Conservation (phyloP, 2,797 vertebrate genomes). For the Alcedo atthis region DNA sequence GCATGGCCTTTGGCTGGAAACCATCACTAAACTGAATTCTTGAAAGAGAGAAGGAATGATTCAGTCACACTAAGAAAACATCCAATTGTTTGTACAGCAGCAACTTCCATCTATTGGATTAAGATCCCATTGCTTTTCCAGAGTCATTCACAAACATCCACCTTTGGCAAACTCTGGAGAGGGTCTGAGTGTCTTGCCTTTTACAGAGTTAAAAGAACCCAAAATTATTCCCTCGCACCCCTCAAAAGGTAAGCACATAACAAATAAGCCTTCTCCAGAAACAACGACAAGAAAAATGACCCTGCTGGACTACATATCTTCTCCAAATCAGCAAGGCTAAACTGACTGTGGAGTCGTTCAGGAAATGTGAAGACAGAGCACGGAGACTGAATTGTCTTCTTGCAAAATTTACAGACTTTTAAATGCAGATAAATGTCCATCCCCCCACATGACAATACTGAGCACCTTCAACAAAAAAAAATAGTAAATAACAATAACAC, state of each 20-base stretch:
- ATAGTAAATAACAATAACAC: background rate
- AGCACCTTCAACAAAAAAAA: background rate
- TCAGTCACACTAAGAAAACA: background rate
- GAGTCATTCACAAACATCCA: background rate
- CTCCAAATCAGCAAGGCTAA: background rate
- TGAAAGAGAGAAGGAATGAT: background rate
- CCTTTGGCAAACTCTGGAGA: background rate
- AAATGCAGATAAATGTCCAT: background rate
- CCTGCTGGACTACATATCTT: background rate
- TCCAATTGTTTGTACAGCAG: background rate
- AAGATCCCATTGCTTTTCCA: background rate
- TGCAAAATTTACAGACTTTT: background rate
- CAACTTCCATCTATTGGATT: background rate
- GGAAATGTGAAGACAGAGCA: background rate
- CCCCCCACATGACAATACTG: background rate
- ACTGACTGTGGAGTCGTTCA: background rate
- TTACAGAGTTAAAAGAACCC: background rate
- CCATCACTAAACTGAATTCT: background rate
- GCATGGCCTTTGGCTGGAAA: background rate
- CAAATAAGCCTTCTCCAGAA: background rate
- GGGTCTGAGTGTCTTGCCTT: background rate
- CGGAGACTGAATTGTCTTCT: background rate
- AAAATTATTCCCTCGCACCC: background rate
- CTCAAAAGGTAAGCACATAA: accelerated
- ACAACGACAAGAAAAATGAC: background rate